Conservation (phyloP, 2,888 invertebrate genomes). For the Callyntrura sp. region DNA sequence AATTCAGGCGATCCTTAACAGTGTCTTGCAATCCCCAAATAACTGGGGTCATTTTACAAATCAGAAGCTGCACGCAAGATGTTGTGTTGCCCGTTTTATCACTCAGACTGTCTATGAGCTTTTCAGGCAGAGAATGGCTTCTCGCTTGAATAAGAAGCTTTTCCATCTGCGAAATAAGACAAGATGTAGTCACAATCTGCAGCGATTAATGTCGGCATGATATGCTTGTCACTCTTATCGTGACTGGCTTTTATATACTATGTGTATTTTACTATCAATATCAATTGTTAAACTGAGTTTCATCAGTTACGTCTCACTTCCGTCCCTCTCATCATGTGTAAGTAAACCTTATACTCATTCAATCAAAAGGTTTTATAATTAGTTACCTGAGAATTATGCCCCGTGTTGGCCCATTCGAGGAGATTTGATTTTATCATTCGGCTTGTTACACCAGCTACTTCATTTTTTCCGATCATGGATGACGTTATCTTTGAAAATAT, state of each 20-base stretch:
- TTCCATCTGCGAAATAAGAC: slow-evolving; percentile 79
- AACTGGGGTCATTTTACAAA: slow-evolving; percentile 92
- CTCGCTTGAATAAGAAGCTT: slow-evolving; percentile 81
- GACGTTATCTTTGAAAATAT: slow-evolving; percentile 82
- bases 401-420: slow-evolving; percentile 82
- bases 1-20: slow-evolving; percentile 61
- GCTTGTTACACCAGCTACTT: slow-evolving; percentile 81
- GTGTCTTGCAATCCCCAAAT: slow-evolving; percentile 90
- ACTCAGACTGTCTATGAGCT: slow-evolving; percentile 85
- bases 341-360: too few species aligned
- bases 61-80: slow-evolving; percentile 85
- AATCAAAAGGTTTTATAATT: too few species aligned
- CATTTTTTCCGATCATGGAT: slow-evolving; percentile 82
- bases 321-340: too few species aligned
- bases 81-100: slow-evolving; percentile 85
- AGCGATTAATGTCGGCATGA: too few species aligned
- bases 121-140: slow-evolving; percentile 84
- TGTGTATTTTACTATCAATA: too few species aligned
- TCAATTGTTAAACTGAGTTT: too few species aligned
- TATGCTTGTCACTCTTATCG: too few species aligned
- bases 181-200: neutral
- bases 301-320: too few species aligned
- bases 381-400: slow-evolving; percentile 81
- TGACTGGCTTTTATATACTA: too few species aligned
- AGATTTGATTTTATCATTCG: slow-evolving; percentile 80